These are phyloP conservation scores for Yponomeuta sedellus DNA, from an alignment of 2,888 invertebrate species.

Conservation along the genomic window DNA sequence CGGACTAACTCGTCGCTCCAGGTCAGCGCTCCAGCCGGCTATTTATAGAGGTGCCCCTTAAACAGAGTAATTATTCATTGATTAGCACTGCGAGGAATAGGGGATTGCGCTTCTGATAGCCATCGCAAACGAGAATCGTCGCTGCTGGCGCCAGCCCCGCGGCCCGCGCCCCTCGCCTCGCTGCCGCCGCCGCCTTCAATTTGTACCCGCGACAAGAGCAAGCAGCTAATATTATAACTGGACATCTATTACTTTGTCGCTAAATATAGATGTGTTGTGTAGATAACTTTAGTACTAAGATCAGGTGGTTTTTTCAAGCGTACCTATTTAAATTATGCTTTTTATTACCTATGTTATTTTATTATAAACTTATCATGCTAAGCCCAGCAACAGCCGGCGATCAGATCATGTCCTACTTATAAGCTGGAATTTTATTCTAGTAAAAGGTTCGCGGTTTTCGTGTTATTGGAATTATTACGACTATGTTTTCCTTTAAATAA, in stretches of 20 bases:
- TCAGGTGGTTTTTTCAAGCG: not conserved
- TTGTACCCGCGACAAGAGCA: not conserved
- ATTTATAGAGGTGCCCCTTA: slow-evolving; percentile 77
- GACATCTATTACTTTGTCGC: not conserved
- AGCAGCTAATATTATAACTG: slow-evolving; percentile 1
- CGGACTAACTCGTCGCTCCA: slow-evolving; percentile 76
- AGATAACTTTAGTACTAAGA: not conserved
- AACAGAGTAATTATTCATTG: slow-evolving; percentile 78
- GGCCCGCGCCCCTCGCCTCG: slow-evolving; percentile 29
- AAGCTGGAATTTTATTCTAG: no score
- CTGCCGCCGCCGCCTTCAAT: slow-evolving; percentile 27
- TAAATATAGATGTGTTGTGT: not conserved
- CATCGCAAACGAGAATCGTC: slow-evolving; percentile 71
- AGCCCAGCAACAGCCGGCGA: no score
- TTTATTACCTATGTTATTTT: no score
- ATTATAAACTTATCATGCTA: no score
- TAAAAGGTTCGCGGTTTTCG: no score
- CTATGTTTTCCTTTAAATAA: no score
- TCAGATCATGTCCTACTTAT: no score
- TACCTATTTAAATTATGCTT: no score
- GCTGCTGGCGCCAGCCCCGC: slow-evolving; percentile 27
- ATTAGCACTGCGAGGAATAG: slow-evolving; percentile 76
- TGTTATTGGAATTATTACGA: no score
- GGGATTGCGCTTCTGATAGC: slow-evolving; percentile 75
- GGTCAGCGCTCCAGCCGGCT: slow-evolving; percentile 76